Conservation (phyloP, 2,113 vertebrate genomes). For the Microtus ochrogaster region DNA sequence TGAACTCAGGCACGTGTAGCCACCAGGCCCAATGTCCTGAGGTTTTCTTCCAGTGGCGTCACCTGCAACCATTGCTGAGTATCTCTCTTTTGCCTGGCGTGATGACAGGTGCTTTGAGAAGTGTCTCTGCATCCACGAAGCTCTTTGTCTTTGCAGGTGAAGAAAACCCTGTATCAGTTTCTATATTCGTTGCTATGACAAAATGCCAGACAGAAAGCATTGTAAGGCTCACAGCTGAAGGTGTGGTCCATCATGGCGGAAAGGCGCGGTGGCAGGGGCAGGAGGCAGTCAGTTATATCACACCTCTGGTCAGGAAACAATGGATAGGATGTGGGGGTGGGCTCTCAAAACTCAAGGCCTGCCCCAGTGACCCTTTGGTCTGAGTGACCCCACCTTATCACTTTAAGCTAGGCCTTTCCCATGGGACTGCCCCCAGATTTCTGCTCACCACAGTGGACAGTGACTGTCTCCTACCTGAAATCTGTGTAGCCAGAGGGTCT, state of each 20-base stretch:
- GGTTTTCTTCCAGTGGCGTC: not conserved
- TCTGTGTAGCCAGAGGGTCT: not conserved
- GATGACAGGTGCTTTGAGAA: not conserved
- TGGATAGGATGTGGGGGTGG: not conserved
- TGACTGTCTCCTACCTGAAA: not conserved
- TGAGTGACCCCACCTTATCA: not conserved
- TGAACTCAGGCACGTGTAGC: not conserved
- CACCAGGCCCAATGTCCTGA: not conserved
- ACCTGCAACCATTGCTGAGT: not conserved
- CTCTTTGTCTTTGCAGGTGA: not conserved
- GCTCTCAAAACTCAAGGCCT: not conserved
- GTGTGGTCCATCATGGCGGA: not conserved
- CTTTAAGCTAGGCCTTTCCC: not conserved
- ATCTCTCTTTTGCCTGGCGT: not conserved
- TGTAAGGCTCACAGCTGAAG: not conserved
- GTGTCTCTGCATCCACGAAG: not conserved
- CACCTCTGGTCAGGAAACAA: no score
- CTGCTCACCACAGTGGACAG: not conserved
- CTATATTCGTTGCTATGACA: not conserved
- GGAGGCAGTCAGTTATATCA: not conserved
- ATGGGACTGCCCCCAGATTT: not conserved
- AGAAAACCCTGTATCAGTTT: not conserved
- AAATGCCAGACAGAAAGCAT: not conserved
- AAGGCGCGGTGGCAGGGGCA: not conserved
- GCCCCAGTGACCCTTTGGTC: no score